A percentile compares a stretch with the other conserved stretches of the same genome.
These are phyloP conservation scores for Hirtodrosophila histrioides DNA, from an alignment of 2,888 invertebrate species.

Conservation along the genomic window DNA sequence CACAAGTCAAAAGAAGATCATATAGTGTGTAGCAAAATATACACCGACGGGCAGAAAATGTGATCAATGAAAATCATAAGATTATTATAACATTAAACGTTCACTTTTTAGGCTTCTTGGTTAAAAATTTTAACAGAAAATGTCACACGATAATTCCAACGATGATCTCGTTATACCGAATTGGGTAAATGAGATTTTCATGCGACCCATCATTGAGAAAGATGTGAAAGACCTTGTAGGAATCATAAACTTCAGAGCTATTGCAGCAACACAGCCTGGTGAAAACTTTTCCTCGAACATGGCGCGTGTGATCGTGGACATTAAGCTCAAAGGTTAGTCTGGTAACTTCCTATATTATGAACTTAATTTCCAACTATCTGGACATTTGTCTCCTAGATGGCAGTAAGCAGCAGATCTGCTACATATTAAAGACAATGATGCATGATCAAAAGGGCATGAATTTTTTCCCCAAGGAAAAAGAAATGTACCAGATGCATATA, in stretches of 20 bases:
- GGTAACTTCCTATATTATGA: not conserved
- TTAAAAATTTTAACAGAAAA: constrained; percentile 23
- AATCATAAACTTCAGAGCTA: constrained; percentile 60
- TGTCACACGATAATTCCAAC: constrained; percentile 66
- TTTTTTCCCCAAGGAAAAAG: constrained; percentile 78
- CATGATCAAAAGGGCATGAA: constrained; percentile 57
- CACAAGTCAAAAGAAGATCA: no score
- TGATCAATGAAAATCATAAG: no score
- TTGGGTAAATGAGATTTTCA: constrained; percentile 75
- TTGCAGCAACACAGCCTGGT: constrained; percentile 78
- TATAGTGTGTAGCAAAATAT: no score
- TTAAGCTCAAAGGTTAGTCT: constrained; percentile 70
- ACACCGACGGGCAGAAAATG: no score
- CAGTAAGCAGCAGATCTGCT: constrained; percentile 57
- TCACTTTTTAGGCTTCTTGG: not conserved
- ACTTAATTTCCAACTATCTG: not conserved
- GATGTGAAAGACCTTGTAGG: constrained; percentile 56
- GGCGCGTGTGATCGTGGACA: constrained; percentile 70
- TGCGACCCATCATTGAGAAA: constrained; percentile 63
- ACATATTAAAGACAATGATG: constrained; percentile 77
- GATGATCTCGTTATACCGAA: constrained; percentile 63
- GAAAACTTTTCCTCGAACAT: constrained; percentile 82
- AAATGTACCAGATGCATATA: constrained; percentile 73
- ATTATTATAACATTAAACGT: not conserved
- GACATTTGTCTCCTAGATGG: constrained; percentile 45